Percentiles rank a stretch among this genome's conserved stretches.
Evolutionary conservation across 2,797 vertebrate species (phyloP).

Genomic region (Falco cherrug): DNA sequence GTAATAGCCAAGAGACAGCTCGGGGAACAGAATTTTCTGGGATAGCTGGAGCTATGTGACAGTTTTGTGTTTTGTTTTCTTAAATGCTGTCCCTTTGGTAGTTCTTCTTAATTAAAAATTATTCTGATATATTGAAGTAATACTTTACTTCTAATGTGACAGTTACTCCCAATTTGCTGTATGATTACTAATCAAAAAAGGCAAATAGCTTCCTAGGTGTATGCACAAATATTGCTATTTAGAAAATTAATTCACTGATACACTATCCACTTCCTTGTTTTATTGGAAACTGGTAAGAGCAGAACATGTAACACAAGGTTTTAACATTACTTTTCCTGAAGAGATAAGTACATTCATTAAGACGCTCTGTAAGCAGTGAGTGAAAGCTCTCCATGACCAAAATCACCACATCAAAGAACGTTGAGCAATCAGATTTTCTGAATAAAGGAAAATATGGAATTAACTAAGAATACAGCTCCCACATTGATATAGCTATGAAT

Average conservation of each 20-base stretch:
- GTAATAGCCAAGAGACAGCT: neutral
- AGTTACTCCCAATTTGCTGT: neutral
- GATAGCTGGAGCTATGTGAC: neutral
- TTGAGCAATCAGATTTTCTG: neutral
- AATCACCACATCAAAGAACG: conserved; percentile 27
- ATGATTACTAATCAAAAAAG: conserved; percentile 17
- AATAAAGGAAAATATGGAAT: conserved; percentile 1
- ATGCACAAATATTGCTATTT: conserved; percentile 13
- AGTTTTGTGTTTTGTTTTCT: neutral
- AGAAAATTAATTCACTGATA: neutral
- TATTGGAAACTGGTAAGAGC: neutral
- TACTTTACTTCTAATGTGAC: conserved; percentile 17
- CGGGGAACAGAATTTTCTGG: neutral
- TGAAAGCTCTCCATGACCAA: neutral
- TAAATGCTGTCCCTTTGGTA: neutral
- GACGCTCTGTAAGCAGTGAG: neutral
- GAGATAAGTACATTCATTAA: neutral
- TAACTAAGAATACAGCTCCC: neutral
- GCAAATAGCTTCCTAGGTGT: conserved; percentile 4
- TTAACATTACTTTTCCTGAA: neutral
- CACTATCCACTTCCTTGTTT: neutral
- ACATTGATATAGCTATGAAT: neutral
- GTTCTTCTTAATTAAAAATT: conserved; percentile 51
- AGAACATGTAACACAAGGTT: neutral
- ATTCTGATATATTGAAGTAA: conserved; percentile 9